Percentiles rank a stretch among this genome's conserved stretches.
Conservation (phyloP, 2,113 vertebrate genomes). For the Cathartes aura region DNA sequence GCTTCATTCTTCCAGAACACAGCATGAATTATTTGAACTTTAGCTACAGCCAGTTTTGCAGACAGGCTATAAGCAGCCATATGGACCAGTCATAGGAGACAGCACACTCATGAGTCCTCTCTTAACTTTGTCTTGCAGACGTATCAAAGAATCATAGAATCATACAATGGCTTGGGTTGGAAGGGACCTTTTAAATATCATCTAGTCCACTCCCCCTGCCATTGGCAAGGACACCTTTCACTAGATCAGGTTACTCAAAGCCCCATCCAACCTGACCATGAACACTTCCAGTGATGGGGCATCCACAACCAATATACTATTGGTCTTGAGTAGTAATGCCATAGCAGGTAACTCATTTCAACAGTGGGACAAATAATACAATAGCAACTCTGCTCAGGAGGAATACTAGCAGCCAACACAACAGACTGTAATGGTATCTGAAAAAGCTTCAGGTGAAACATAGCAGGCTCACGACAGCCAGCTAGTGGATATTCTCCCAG, state of each 20-base stretch:
- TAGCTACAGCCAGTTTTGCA: neutral
- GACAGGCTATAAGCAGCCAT: neutral
- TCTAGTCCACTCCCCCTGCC: rapidly evolving
- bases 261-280: neutral
- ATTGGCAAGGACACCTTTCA: neutral
- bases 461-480: neutral
- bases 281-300: neutral
- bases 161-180: neutral
- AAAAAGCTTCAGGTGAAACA: neutral
- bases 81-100: neutral
- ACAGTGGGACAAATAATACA: neutral
- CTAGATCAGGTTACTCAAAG: neutral
- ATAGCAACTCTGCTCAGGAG: neutral
- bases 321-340: neutral
- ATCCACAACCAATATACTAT: neutral
- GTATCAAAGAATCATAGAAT: neutral
- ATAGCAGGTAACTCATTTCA: neutral
- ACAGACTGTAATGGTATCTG: neutral
- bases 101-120: neutral
- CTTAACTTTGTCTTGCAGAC: neutral
- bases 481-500: neutral
- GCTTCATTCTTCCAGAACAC: neutral
- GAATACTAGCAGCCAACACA: neutral
- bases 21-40: neutral
- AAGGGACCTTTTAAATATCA: neutral